phyloP scores from a whole-genome alignment of 2,797 vertebrate genomes.

The Chelonia mydas region DNA sequence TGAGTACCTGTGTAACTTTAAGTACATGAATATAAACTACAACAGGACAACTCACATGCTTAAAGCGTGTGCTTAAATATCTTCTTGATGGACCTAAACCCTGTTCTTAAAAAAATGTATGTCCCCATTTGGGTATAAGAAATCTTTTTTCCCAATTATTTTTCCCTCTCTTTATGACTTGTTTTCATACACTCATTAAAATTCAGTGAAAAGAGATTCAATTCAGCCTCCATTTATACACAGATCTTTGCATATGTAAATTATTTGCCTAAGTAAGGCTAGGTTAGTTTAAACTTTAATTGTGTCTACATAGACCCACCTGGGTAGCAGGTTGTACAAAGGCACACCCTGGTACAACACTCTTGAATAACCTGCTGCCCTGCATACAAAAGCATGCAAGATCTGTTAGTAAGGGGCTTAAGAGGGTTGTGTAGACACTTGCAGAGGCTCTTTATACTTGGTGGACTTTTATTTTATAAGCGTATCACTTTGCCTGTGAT shows the following conservation, averaged over 20 bases:
- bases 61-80: not conserved
- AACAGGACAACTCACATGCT: not conserved
- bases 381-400: not conserved
- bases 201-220: not conserved
- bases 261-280: not conserved
- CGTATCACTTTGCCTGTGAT: not conserved
- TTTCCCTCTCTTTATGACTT: not conserved
- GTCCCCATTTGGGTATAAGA: not conserved
- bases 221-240: not conserved
- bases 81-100: not conserved
- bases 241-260: not conserved
- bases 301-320: not conserved
- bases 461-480: not conserved
- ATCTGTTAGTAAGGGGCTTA: not conserved
- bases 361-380: too few species aligned
- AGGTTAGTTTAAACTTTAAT: not conserved
- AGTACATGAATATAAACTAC: fast-evolving
- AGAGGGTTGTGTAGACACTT: not conserved
- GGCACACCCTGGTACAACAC: too few species aligned
- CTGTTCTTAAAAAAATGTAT: not conserved
- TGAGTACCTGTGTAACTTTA: not conserved
- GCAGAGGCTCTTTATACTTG: not conserved
- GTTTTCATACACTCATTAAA: not conserved
- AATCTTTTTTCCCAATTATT: not conserved
- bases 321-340: not conserved